Base-by-base conservation (phyloP, 2,888 invertebrate species). In the Drosophila cognata region DNA sequence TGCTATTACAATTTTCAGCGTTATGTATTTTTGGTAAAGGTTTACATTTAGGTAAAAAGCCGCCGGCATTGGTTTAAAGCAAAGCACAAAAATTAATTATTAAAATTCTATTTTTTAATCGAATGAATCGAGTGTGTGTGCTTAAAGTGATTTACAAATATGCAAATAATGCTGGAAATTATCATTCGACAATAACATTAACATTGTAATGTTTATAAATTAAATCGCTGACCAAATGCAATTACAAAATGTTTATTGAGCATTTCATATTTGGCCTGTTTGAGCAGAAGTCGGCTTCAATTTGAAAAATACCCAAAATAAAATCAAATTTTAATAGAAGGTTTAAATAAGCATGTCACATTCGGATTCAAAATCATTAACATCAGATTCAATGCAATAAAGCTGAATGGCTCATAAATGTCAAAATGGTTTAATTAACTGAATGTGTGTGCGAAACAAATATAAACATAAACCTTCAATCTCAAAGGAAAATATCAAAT, bases 11-110 rank as follows among this genome's bases (percentile, higher is more conserved):
- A 52, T 56, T 62, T 46, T 25, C 25, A 57, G 35, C 36, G 25
- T 16, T 33, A 55, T 61, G 35, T 46, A 55, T 21, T 64, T 67
- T 74, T n/a, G n/a, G n/a, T n/a, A n/a, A n/a, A 61, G 53, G 48
- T 66, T 41, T 21, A 18, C 36, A 35, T 56, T 55, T 51, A 16
- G 48, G 29, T 33, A 62, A 57, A 60, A n/a, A 8, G 82, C 89
- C 89, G 69, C 8, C 66, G 84, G 84, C 88, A 69, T 56, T 61
- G 70, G 61, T 60, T 70, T 74, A 89, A 87, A 79, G 77, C 70
- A 78, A 73, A 88, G 61, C 75, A 67, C 73, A 73, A 76, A 89
- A 83, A 88, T 85, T 86, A 90, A 89, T 85, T 78, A 85, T 90
- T 76, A 73, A 89, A 81, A 55, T 60, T 6, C 2, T 11, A 31